phyloP scores from a whole-genome alignment of 2,888 invertebrate genomes.

The Chaetogeoica ovagalla region DNA sequence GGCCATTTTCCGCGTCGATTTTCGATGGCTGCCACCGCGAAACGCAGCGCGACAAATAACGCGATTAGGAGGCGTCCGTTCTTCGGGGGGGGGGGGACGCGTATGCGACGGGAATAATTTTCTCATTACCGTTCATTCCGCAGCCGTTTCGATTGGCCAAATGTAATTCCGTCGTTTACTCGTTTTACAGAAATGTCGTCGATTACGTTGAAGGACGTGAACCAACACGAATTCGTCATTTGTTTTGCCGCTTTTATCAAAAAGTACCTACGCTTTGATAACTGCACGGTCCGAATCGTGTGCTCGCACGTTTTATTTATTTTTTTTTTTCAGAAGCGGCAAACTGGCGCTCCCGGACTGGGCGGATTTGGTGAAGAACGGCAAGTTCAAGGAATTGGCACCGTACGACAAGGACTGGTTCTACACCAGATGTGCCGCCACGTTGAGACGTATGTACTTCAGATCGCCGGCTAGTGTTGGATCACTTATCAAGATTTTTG shows the following conservation, averaged over 20 bases:
- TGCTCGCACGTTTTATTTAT: slow-evolving; percentile 52
- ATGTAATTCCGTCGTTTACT: neutral
- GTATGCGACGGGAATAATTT: too few species aligned
- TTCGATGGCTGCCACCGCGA: too few species aligned
- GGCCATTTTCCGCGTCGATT: too few species aligned
- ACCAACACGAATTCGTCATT: slow-evolving; percentile 96
- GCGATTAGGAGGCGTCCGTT: too few species aligned
- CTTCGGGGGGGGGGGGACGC: too few species aligned
- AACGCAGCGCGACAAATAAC: too few species aligned
- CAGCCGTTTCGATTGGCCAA: too few species aligned
- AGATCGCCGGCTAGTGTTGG: slow-evolving; percentile 94
- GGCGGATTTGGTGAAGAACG: slow-evolving; percentile 96
- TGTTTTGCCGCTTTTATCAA: slow-evolving; percentile 95
- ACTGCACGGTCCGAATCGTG: too few species aligned
- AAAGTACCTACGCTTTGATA: slow-evolving; percentile 71
- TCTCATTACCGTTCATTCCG: too few species aligned
- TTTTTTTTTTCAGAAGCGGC: slow-evolving; percentile 70
- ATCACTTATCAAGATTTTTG: slow-evolving; percentile 94
- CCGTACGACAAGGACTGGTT: slow-evolving; percentile 99
- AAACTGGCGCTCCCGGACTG: slow-evolving; percentile 97
- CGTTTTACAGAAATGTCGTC: slow-evolving; percentile 61
- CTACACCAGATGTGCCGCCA: slow-evolving; percentile 90
- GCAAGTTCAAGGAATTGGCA: slow-evolving; percentile 92
- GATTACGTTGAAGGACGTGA: slow-evolving; percentile 96
- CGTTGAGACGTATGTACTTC: slow-evolving; percentile 94